Base-by-base conservation (phyloP, 2,797 vertebrate genomes). In the Gymnothorax javanicus region DNA sequence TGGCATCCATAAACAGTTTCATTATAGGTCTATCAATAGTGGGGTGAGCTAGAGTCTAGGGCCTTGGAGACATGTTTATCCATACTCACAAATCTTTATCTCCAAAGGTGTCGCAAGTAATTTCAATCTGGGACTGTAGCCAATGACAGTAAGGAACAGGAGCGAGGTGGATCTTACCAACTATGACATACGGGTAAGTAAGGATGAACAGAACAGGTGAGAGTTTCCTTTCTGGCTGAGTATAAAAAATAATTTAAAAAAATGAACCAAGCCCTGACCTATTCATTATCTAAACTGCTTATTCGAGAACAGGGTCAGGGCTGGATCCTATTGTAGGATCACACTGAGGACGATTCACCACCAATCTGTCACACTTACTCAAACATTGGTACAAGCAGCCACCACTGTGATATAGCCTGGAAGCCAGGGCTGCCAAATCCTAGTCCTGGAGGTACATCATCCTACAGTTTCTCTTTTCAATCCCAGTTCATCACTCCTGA, bases 91-190 rank as follows among this genome's bases (percentile, higher is more conserved):
- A 43, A 25, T 86, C 59, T 85, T 84, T 88, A 83, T 88, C 88
- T 69, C 69, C 33, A 58, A 71, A 86, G 81, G 85, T 83, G 87
- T 86, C 88, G 86, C 85, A 86, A 71, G 54, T 69, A 58, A 87
- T 86, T 86, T 62, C 43, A 23, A 82, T 50, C 69, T 81, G 64
- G 25, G n/a, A 33, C 58, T 58, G 43, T 56, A 59, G 67, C 82
- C 79, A 86, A 69, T 82, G 86, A 54, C 84, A n/a, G 60, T 33
- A 60, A 52, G 27, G 33, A 57, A 50, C n/a, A 57, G 83, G 84
- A 83, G 52, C 25, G 67, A 64, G 75, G n/a, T 58, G 62, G 58
- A 57, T 43, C 79, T 87, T 84, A 85, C 58, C 83, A 87, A 85
- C 59, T 60, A 59, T 83, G 64, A 83, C 64, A 60, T 71, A 86